These are phyloP conservation scores for Lithobates sylvaticus DNA, from an alignment of 2,797 vertebrate genomes.

Conservation along the genomic window DNA sequence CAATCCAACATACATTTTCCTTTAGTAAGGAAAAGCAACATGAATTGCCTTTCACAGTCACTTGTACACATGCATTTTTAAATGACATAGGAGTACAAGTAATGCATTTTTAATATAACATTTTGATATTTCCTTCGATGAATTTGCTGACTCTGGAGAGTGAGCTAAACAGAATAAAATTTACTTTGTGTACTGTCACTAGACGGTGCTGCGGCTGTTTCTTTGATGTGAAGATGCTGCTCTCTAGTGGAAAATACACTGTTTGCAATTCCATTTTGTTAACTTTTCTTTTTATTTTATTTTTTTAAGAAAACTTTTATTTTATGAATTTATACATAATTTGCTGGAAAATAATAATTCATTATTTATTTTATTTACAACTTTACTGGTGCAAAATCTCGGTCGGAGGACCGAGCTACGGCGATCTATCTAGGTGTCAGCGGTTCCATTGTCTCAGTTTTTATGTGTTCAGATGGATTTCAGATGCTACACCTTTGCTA, in stretches of 20 bases:
- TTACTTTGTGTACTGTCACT: neutral
- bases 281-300: too few relatives aligned
- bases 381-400: too few relatives aligned
- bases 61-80: slow-evolving; percentile 11
- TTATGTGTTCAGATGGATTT: too few relatives aligned
- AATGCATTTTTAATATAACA: slow-evolving; percentile 1
- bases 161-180: neutral
- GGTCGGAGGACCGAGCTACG: too few relatives aligned
- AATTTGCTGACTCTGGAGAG: neutral
- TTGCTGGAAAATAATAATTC: too few relatives aligned
- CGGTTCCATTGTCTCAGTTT: too few relatives aligned
- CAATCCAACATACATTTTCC: slow-evolving; percentile 1
- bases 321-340: too few relatives aligned
- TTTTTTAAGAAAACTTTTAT: too few relatives aligned
- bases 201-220: neutral
- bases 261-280: neutral
- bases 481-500: too few relatives aligned
- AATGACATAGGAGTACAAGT: neutral
- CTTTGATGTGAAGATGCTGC: slow-evolving; percentile 20
- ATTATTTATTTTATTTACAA: too few relatives aligned
- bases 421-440: too few relatives aligned
- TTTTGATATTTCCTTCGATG: neutral
- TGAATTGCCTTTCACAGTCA: neutral
- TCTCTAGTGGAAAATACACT: slow-evolving; percentile 22
- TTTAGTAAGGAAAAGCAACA: neutral